A percentile compares a stretch with the other conserved stretches of the same genome.
These are phyloP conservation scores for Bradysia coprophila DNA, from an alignment of 1,140 invertebrate genomes.

Conservation along the genomic window DNA sequence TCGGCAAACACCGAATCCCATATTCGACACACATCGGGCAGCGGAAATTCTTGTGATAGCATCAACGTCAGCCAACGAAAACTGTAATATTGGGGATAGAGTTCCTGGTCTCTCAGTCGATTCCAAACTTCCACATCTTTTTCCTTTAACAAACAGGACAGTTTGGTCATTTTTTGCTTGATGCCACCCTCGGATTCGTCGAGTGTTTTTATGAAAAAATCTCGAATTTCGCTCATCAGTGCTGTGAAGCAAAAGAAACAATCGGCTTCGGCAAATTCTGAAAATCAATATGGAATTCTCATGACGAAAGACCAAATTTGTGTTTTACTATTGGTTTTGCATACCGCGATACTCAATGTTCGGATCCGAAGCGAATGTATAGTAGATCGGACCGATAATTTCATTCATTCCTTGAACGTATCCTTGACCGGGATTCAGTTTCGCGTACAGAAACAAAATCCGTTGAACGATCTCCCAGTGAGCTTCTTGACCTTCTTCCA, in stretches of 20 bases:
- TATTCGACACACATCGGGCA: conserved; percentile 87
- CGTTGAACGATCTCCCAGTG: conserved; percentile 96
- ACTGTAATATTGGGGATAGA: conserved; percentile 90
- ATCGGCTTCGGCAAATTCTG: conserved; percentile 89
- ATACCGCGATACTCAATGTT: conserved; percentile 60
- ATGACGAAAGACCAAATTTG: too few species aligned
- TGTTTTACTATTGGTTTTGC: too few species aligned
- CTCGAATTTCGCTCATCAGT: conserved; percentile 90
- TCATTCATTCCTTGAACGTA: conserved; percentile 99
- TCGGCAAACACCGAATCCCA: conserved; percentile 94
- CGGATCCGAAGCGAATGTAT: conserved; percentile 84
- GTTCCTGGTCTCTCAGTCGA: conserved; percentile 57
- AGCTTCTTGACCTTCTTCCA: conserved; percentile 67
- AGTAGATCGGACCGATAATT: conserved; percentile 96
- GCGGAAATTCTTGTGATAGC: conserved; percentile 90
- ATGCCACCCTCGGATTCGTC: conserved; percentile 86
- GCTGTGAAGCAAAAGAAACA: conserved; percentile 97
- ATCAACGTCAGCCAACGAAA: conserved; percentile 95
- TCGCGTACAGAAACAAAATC: conserved; percentile 93
- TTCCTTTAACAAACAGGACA: conserved; percentile 53
- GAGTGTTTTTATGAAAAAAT: conserved; percentile 92
- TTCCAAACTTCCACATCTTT: conserved; percentile 63
- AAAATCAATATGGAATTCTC: conserved; percentile 15
- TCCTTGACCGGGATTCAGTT: conserved; percentile 92
- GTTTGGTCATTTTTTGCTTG: conserved; percentile 62